A percentile compares a stretch with the other conserved stretches of the same genome.
Evolutionary conservation across 37 sponge, comb jelly and placozoan species (phyloP).

Genomic region (Axinella damicornis): DNA sequence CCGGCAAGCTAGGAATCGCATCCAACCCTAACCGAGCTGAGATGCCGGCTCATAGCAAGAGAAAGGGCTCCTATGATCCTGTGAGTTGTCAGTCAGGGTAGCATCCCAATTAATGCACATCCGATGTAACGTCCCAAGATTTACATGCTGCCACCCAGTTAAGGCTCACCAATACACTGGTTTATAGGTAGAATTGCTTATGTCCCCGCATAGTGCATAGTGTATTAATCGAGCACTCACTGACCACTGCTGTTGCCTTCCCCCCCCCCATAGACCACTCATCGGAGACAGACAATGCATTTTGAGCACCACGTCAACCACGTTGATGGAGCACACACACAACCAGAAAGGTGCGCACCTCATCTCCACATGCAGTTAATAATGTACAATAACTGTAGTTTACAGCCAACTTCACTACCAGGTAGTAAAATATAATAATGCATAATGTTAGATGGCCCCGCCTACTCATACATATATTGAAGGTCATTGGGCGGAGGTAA

Average conservation of each 20-base stretch:
- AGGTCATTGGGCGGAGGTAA: too few relatives aligned
- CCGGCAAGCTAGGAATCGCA: constrained; percentile 36
- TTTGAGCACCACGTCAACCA: constrained; percentile 43
- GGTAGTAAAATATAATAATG: too few relatives aligned
- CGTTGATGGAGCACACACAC: constrained; percentile 38
- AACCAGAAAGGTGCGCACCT: constrained; percentile 51
- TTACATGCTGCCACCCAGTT: too few relatives aligned
- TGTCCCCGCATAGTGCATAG: too few relatives aligned
- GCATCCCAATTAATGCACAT: background rate
- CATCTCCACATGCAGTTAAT: background rate
- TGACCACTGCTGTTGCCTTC: too few relatives aligned
- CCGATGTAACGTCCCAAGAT: too few relatives aligned
- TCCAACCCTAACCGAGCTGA: constrained; percentile 74
- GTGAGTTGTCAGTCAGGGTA: constrained; percentile 51
- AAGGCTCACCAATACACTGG: too few relatives aligned
- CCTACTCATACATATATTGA: too few relatives aligned
- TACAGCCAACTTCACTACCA: too few relatives aligned
- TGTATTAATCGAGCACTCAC: background rate
- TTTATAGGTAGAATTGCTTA: too few relatives aligned
- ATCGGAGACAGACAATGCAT: constrained; percentile 67
- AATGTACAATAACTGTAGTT: too few relatives aligned
- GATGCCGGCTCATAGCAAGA: constrained; percentile 44
- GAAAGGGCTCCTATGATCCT: constrained; percentile 67
- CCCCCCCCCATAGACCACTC: constrained; percentile 3
- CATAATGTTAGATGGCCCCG: too few relatives aligned